Evolutionary conservation across 2,113 vertebrate genomes (phyloP).

Genomic region (Todiramphus chloris): DNA sequence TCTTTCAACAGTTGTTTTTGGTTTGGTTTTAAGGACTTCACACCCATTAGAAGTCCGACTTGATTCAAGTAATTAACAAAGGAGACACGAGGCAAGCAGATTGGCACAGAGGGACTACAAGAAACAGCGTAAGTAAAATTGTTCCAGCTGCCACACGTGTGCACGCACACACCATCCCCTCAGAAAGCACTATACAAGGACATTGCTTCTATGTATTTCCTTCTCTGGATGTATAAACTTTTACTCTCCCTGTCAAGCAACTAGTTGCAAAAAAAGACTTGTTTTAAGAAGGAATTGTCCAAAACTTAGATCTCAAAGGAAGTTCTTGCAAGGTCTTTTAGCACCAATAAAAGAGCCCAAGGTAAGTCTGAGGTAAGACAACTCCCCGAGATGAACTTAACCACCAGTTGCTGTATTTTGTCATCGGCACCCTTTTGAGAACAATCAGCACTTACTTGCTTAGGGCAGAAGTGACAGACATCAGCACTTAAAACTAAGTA

Average conservation of each 20-base stretch:
- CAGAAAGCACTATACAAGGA: background rate
- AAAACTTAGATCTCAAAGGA: background rate
- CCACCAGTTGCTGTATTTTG: background rate
- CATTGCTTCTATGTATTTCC: background rate
- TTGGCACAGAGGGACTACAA: slow-evolving; percentile 35
- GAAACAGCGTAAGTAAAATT: slow-evolving; percentile 13
- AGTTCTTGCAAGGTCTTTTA: background rate
- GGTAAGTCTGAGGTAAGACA: background rate
- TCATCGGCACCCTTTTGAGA: background rate
- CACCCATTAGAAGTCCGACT: background rate
- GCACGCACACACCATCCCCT: background rate
- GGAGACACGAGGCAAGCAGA: slow-evolving; percentile 21
- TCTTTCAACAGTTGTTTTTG: background rate
- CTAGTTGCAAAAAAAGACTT: background rate
- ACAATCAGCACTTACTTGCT: background rate
- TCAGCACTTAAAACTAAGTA: background rate
- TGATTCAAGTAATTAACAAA: slow-evolving; percentile 36
- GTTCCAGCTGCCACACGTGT: background rate
- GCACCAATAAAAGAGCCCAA: background rate
- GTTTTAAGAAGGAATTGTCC: background rate
- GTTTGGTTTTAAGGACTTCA: background rate
- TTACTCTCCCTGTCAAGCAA: background rate
- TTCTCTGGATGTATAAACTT: background rate
- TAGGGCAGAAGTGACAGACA: background rate
- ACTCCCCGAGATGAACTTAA: background rate